A percentile compares a stretch with the other conserved stretches of the same genome.
These are phyloP conservation scores for Drosophila navojoa DNA, from an alignment of 1,140 invertebrate genomes.

Conservation along the genomic window DNA sequence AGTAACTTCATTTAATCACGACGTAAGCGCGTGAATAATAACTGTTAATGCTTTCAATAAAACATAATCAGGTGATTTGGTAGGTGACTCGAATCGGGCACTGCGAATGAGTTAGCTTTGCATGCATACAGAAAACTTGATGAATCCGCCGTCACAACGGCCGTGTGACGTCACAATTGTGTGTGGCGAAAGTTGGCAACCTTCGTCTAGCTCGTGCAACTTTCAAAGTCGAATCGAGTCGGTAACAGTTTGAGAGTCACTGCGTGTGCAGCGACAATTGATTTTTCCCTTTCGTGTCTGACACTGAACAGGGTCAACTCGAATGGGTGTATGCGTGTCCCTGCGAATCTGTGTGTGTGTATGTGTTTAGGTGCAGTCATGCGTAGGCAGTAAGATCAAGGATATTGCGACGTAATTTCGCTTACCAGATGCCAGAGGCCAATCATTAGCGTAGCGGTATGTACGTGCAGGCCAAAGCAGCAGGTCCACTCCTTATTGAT, in stretches of 20 bases:
- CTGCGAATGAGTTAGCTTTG: no score
- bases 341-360: slow-evolving; percentile 4
- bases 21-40: neutral
- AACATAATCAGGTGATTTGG: no score
- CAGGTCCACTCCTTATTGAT: slow-evolving; percentile 89
- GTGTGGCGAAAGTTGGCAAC: slow-evolving; percentile 3
- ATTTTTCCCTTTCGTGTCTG: slow-evolving; percentile 72
- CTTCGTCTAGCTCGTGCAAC: neutral
- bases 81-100: neutral
- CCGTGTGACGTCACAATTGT: slow-evolving; percentile 6
- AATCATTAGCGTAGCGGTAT: slow-evolving; percentile 91
- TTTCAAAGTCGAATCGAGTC: slow-evolving; percentile 10
- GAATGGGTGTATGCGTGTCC: slow-evolving; percentile 5
- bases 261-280: slow-evolving; percentile 49
- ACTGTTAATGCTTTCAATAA: neutral
- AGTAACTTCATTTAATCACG: neutral
- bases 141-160: neutral
- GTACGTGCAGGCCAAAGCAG: slow-evolving; percentile 92
- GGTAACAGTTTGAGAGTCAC: slow-evolving; percentile 52
- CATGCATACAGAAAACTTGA: no score
- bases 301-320: slow-evolving; percentile 73
- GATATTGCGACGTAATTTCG: slow-evolving; percentile 21
- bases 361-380: slow-evolving; percentile 38
- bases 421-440: slow-evolving; percentile 93
- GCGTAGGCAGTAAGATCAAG: slow-evolving; percentile 39